Evolutionary conservation across 2,888 invertebrate genomes (phyloP), one percentile per base, ranked within the genome.

Genomic region (Agrilus mali): DNA sequence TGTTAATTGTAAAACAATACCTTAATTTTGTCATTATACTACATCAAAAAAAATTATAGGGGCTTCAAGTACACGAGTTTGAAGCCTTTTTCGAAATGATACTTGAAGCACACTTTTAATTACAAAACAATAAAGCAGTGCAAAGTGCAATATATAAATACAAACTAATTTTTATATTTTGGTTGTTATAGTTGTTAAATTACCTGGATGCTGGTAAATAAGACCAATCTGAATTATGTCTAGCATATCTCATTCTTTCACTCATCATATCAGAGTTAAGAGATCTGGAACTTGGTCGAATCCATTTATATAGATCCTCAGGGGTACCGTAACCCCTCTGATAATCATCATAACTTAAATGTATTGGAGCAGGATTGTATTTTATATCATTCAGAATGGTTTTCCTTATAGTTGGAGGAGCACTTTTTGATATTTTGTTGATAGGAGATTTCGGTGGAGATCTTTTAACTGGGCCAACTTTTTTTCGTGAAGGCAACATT

Each of bases 331-430:
- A 37, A 7, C 17, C 37, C 17, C 37, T 37, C 8, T 17, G 16
- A 20, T 16, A 37, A 8, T 37, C 16, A 40, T 40, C 42, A 33
- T 41, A 43, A 14, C 42, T 22, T 6, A 47, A 33, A 34, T 47
- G 47, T 31, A 47, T 35, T 33, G 53, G 46, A 7, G 51, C 40
- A 17, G 51, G 40, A 40, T 55, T 50, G 38, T 54, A 50, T 45
- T 60, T 58, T 41, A 48, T 38, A 46, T 57, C 57, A 39, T 61
- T 62, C 33, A 59, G 17, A 38, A 64, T 58, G n/a, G 63, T 57
- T 50, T 64, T 61, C 10, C 59, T 47, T 15, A 60, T 47, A 36
- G 56, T 46, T 10, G 50, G 41, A 8, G 53, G 46, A 6, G 43
- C 40, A 14, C 41, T 40, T 27, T 27, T 27, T 27, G 27, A 27